These are phyloP conservation scores for Ophion slaviceki DNA, from an alignment of 2,888 invertebrate genomes.

Conservation along the genomic window DNA sequence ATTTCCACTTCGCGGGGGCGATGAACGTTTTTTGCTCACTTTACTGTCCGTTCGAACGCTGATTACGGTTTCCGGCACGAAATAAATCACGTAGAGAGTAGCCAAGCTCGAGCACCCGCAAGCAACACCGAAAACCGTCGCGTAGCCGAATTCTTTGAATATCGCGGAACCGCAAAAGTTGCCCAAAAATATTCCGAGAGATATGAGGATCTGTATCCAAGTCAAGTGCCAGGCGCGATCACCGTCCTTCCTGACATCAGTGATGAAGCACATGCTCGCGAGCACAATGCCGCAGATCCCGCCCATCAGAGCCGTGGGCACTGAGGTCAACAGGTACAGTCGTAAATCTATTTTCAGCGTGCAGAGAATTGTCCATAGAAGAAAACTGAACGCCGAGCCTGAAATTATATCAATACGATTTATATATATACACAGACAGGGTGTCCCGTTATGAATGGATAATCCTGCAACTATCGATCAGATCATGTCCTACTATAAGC, in stretches of 20 bases:
- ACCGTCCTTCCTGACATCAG: conserved; percentile 86
- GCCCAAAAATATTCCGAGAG: conserved; percentile 87
- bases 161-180: conserved; percentile 86
- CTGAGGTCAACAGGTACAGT: conserved; percentile 73
- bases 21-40: conserved; percentile 64
- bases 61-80: conserved; percentile 84
- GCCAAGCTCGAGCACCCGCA: conserved; percentile 83
- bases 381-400: conserved; percentile 73
- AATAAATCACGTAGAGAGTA: conserved; percentile 84
- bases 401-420: neutral
- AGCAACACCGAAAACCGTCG: conserved; percentile 84
- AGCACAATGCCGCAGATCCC: conserved; percentile 75
- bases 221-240: conserved; percentile 85
- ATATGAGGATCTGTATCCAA: conserved; percentile 86
- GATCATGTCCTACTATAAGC: too few relatives aligned
- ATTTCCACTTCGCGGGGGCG: neutral
- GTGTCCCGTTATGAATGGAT: too few relatives aligned
- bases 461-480: too few relatives aligned
- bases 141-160: conserved; percentile 85
- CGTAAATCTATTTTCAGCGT: conserved; percentile 72
- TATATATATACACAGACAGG: too few relatives aligned
- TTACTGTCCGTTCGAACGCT: conserved; percentile 71
- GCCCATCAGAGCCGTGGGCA: conserved; percentile 75
- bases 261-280: conserved; percentile 86
- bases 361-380: conserved; percentile 70